Evolutionary conservation across 2,797 vertebrate species (phyloP).

Genomic region (Anolis apletophallus): DNA sequence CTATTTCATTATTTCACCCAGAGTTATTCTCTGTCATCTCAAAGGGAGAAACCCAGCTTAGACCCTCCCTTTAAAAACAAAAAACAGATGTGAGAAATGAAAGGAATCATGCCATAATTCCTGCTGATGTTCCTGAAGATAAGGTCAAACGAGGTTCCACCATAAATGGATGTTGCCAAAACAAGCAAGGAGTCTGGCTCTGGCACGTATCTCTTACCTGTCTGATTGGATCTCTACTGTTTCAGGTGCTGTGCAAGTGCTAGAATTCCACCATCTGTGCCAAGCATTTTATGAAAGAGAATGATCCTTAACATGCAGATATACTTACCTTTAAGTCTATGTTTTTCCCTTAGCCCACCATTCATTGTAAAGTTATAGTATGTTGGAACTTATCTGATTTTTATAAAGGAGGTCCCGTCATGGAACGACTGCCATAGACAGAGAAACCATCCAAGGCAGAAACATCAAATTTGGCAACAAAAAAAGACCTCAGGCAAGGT

Average conservation of each 20-base stretch:
- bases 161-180: fast-evolving
- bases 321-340: neutral
- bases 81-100: neutral
- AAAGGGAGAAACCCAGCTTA: neutral
- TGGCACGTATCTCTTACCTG: fast-evolving
- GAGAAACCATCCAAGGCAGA: too few relatives aligned
- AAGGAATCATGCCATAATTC: neutral
- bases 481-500: too few relatives aligned
- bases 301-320: neutral
- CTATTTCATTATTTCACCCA: neutral
- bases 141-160: neutral
- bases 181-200: fast-evolving
- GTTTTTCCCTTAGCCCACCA: neutral
- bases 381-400: neutral
- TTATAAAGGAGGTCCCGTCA: too few relatives aligned
- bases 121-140: neutral
- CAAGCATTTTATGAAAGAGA: neutral
- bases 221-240: fast-evolving
- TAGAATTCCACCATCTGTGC: neutral
- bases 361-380: neutral
- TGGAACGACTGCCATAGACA: too few relatives aligned
- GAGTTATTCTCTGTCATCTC: neutral
- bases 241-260: slow-evolving; percentile 34
- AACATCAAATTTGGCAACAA: too few relatives aligned
- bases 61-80: neutral